phyloP scores from a whole-genome alignment of 1,140 invertebrate genomes.

The Luehdorfia chinensis region DNA sequence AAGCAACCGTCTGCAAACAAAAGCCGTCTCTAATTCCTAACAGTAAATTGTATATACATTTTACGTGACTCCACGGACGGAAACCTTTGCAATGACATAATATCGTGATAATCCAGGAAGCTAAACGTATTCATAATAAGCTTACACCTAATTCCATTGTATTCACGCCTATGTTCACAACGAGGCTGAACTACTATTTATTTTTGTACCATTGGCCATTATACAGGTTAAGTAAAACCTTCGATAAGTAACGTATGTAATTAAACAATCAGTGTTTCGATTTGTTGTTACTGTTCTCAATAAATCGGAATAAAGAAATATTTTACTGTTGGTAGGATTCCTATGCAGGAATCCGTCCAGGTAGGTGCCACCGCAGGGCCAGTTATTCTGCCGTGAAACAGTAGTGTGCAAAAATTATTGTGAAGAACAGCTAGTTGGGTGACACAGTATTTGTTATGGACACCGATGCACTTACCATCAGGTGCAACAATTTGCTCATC shows the following conservation, averaged over 20 bases:
- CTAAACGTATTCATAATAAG: constrained; percentile 15
- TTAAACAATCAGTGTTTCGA: background rate
- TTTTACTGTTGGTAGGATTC: too few relatives aligned
- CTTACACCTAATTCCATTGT: constrained; percentile 14
- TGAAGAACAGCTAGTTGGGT: too few relatives aligned
- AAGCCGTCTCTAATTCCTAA: constrained; percentile 1
- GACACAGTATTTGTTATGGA: too few relatives aligned
- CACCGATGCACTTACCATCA: too few relatives aligned
- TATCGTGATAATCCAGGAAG: constrained; percentile 11
- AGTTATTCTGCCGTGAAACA: too few relatives aligned
- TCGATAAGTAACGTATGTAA: background rate
- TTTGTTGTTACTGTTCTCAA: background rate
- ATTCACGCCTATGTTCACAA: background rate
- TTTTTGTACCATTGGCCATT: background rate
- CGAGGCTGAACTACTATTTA: constrained; percentile 5
- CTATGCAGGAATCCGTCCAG: too few relatives aligned
- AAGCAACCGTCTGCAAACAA: too few relatives aligned
- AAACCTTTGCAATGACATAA: constrained; percentile 7
- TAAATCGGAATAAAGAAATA: too few relatives aligned
- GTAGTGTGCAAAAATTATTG: too few relatives aligned
- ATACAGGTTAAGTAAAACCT: constrained; percentile 6
- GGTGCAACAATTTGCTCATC: too few relatives aligned
- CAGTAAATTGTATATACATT: background rate
- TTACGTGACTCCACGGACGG: constrained; percentile 2
- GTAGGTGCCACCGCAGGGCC: too few relatives aligned